Conservation (phyloP, 2,113 vertebrate species). For the Psilopsiagon aymara region DNA sequence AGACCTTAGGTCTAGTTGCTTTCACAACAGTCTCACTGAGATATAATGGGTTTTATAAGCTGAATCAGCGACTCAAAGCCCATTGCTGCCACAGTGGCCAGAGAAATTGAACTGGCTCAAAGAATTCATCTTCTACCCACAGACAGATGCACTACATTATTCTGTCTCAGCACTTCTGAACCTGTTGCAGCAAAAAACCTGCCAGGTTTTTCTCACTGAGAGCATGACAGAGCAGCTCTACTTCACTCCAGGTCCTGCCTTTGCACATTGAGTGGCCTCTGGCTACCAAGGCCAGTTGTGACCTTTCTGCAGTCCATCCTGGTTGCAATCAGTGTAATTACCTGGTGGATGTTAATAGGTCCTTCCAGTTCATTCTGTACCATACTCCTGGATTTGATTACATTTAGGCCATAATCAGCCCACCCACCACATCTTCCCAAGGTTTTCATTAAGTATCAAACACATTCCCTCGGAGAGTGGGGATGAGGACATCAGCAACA, state of each 20-base stretch:
- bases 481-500: neutral
- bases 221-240: neutral
- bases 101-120: neutral
- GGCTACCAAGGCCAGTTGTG: neutral
- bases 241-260: neutral
- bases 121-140: neutral
- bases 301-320: neutral
- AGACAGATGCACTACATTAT: neutral
- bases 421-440: neutral
- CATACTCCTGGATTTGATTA: neutral
- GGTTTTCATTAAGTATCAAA: neutral
- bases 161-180: neutral
- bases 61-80: neutral
- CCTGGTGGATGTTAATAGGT: neutral
- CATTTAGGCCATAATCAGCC: neutral
- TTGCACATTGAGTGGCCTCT: neutral
- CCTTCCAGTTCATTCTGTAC: neutral
- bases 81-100: neutral
- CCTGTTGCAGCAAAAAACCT: neutral
- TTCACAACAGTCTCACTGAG: neutral
- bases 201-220: neutral
- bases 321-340: neutral
- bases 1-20: neutral
- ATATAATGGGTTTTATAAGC: neutral
- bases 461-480: neutral